Evolutionary conservation across 2,797 vertebrate species (phyloP).

Genomic region (Linurgus olivaceus): DNA sequence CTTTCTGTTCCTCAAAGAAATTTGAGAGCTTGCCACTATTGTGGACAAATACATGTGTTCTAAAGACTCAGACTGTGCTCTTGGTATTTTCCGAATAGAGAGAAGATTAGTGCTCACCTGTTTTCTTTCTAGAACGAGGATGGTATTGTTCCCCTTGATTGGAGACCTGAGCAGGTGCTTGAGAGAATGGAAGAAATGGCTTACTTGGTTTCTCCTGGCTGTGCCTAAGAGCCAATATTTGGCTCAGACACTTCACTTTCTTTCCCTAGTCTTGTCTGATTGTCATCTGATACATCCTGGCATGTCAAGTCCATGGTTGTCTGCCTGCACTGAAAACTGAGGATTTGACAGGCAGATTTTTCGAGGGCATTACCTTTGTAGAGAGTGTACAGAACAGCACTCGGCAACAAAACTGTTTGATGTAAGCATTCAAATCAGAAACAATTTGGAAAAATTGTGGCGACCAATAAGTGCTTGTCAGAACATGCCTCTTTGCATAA

Average conservation of each 20-base stretch:
- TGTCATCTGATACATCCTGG: not conserved
- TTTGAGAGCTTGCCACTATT: not conserved
- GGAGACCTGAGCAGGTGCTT: not conserved
- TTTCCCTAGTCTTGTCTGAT: not conserved
- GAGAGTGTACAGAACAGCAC: not conserved
- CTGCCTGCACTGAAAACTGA: not conserved
- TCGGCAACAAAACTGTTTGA: not conserved
- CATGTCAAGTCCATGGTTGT: accelerated
- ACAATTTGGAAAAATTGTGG: not conserved
- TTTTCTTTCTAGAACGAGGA: not conserved
- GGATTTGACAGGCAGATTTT: not conserved
- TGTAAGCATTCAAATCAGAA: not conserved
- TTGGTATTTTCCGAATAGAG: not conserved
- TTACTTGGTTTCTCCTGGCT: not conserved
- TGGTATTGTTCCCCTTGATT: not conserved
- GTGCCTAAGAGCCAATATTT: not conserved
- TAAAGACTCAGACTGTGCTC: not conserved
- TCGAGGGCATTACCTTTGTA: not conserved
- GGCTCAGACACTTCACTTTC: not conserved
- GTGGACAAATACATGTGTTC: not conserved
- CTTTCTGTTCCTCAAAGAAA: not conserved
- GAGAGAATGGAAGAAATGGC: not conserved
- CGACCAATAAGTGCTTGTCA: not conserved
- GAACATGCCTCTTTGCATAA: not conserved
- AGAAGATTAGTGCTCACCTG: not conserved